Percentiles rank a stretch among this genome's conserved stretches.
phyloP scores from a whole-genome alignment of 2,113 vertebrate genomes.

The Muntiacus reevesi region DNA sequence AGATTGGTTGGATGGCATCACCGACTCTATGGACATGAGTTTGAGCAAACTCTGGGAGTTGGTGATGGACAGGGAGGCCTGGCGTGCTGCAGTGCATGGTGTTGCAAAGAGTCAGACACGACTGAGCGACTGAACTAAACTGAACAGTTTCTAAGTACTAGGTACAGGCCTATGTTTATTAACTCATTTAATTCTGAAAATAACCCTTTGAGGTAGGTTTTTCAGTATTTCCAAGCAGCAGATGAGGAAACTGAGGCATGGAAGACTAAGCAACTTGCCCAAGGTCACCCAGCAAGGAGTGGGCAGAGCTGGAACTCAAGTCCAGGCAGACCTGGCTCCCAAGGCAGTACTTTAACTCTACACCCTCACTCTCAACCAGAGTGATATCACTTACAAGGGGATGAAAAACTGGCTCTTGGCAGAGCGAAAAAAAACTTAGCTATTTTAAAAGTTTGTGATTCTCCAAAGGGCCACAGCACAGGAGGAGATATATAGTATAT shows the following conservation, averaged over 20 bases:
- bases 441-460: not conserved
- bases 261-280: not conserved
- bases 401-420: not conserved
- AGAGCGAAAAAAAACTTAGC: not conserved
- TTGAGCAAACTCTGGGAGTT: not conserved
- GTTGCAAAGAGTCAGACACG: not conserved
- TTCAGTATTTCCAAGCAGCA: not conserved
- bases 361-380: not conserved
- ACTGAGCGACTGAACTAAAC: not conserved
- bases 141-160: not conserved
- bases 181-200: not conserved
- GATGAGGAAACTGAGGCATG: not conserved
- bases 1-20: not conserved
- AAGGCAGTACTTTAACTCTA: not conserved
- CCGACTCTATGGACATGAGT: not conserved
- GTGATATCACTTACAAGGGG: rapidly evolving
- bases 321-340: no score
- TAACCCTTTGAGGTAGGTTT: not conserved
- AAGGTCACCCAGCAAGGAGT: not conserved
- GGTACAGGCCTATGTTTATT: not conserved
- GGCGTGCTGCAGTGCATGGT: rapidly evolving
- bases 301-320: not conserved
- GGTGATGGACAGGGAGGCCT: not conserved
- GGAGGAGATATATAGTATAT: not conserved
- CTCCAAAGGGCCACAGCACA: not conserved